Conservation (phyloP, 2,888 invertebrate species). For the Eristalis pertinax region DNA sequence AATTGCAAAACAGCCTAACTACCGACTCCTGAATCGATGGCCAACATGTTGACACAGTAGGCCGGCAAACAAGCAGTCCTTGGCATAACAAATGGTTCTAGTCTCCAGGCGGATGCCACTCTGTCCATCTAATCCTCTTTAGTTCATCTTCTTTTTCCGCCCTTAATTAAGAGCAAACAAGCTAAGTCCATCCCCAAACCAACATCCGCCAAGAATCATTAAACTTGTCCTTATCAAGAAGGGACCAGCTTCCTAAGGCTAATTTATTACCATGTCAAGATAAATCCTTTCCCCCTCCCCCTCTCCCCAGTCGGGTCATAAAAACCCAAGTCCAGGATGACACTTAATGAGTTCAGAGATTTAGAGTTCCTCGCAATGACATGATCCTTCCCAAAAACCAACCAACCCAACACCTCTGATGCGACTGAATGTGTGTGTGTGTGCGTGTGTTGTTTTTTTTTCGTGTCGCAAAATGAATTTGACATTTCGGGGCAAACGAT, state of each 20-base stretch:
- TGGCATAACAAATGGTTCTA: background rate
- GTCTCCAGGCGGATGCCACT: background rate
- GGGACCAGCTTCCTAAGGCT: background rate
- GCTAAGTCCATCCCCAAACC: background rate
- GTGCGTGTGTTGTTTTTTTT: background rate
- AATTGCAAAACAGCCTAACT: background rate
- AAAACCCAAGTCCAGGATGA: background rate
- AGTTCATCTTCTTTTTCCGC: background rate
- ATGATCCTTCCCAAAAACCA: too few relatives aligned
- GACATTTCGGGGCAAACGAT: conserved; percentile 1
- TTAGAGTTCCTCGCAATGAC: conserved; percentile 1
- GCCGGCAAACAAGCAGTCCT: background rate
- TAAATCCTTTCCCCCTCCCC: background rate
- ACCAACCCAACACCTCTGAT: background rate
- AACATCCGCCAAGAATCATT: background rate
- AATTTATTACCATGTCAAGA: conserved; percentile 11
- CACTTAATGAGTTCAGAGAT: conserved; percentile 8
- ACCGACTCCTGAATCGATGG: background rate
- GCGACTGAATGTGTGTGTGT: too few relatives aligned
- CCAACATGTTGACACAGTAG: background rate
- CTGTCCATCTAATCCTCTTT: background rate
- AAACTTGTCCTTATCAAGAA: conserved; percentile 13
- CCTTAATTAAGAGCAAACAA: conserved; percentile 19
- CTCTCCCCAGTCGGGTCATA: background rate
- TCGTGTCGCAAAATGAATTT: conserved; percentile 1